These are phyloP conservation scores for Saguinus oedipus DNA, from an alignment of 2,797 vertebrate genomes.

Conservation along the genomic window DNA sequence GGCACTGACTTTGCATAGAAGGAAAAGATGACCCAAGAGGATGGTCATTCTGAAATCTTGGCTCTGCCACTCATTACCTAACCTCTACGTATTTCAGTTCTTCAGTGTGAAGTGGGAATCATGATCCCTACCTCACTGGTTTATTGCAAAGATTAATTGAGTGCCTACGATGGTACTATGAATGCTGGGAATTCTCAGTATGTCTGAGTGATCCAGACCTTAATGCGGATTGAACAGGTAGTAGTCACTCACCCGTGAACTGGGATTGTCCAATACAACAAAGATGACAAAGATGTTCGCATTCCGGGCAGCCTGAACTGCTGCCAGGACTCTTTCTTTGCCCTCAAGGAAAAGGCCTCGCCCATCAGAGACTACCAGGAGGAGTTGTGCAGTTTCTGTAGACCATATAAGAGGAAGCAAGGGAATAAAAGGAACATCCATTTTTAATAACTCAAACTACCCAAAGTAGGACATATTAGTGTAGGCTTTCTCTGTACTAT, in stretches of 20 bases:
- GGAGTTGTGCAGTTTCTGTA: slow-evolving; percentile 93
- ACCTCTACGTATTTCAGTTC: not conserved
- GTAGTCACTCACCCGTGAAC: slow-evolving; percentile 90
- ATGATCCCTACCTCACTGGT: not conserved
- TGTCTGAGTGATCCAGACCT: not conserved
- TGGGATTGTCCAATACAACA: slow-evolving; percentile 95
- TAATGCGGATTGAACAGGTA: not conserved
- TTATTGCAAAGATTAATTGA: not conserved
- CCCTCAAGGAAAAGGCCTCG: slow-evolving; percentile 97
- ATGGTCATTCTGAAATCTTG: not conserved
- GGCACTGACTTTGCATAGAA: not conserved
- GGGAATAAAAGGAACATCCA: not conserved
- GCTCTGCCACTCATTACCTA: not conserved
- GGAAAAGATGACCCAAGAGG: not conserved
- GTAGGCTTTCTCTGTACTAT: not conserved
- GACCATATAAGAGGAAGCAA: not conserved
- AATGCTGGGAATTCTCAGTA: not conserved
- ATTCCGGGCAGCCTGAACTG: slow-evolving; percentile 89
- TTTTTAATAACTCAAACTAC: not conserved
- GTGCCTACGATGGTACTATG: not conserved
- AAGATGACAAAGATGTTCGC: slow-evolving; percentile 96
- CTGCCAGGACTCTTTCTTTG: slow-evolving; percentile 93
- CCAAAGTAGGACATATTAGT: not conserved
- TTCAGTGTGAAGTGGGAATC: not conserved
- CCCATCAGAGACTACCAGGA: slow-evolving; percentile 96